These are phyloP conservation scores for Staurois parvus DNA, from an alignment of 2,797 vertebrate genomes.

Conservation along the genomic window DNA sequence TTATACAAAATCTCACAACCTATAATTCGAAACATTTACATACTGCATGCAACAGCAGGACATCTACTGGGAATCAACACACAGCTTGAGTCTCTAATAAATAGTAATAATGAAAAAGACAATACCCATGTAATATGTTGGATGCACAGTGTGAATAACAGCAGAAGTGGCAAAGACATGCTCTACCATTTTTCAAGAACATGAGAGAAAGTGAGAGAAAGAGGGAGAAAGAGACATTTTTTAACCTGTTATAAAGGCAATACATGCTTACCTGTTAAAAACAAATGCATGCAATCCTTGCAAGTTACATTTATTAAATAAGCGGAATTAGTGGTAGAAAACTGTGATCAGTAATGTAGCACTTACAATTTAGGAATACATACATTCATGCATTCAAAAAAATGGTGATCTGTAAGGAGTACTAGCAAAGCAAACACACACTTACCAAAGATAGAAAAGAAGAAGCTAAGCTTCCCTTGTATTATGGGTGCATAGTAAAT, in stretches of 20 bases:
- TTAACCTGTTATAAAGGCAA: conserved; percentile 58
- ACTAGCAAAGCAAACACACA: neutral
- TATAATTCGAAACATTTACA: neutral
- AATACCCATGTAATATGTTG: conserved; percentile 82
- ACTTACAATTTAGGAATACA: neutral
- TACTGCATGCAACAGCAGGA: conserved; percentile 11
- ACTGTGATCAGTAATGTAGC: conserved; percentile 4
- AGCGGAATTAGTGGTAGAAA: conserved; percentile 3
- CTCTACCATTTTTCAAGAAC: conserved; percentile 67
- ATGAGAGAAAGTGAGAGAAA: conserved; percentile 54
- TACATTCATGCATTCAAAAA: neutral
- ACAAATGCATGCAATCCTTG: conserved; percentile 45
- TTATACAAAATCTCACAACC: neutral
- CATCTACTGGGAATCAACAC: neutral
- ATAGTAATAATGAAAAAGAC: conserved; percentile 69
- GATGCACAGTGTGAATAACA: conserved; percentile 75
- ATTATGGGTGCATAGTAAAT: too few species aligned
- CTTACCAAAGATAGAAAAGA: too few species aligned
- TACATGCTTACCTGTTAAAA: conserved; percentile 32
- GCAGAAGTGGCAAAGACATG: conserved; percentile 80
- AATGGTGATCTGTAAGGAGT: neutral
- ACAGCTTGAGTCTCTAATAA: conserved; percentile 2
- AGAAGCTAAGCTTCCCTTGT: too few species aligned
- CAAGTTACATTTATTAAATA: conserved; percentile 2
- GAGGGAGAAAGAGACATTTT: conserved; percentile 54